A percentile compares a stretch with the other conserved stretches of the same genome.
These are phyloP conservation scores for Poeciliopsis prolifica DNA, from an alignment of 2,113 vertebrate species.

Conservation along the genomic window DNA sequence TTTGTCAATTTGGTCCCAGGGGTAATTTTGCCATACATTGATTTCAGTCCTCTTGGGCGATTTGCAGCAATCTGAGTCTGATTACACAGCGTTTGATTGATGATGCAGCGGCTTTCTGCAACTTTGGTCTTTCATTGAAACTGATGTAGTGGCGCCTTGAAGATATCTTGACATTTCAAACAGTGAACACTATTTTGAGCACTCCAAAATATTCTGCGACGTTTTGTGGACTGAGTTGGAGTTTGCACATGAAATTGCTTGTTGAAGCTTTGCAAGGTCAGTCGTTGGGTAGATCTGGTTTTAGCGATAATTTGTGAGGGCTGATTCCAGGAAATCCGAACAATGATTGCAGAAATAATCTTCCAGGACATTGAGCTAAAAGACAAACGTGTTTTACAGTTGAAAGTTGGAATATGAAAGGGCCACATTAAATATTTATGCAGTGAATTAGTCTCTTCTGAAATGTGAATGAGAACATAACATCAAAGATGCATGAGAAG, in stretches of 20 bases:
- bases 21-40: conserved; percentile 72
- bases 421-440: conserved; percentile 70
- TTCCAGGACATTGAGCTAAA: conserved; percentile 11
- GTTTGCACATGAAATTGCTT: conserved; percentile 20
- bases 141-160: neutral
- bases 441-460: conserved; percentile 66
- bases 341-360: conserved; percentile 28
- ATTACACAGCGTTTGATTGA: conserved; percentile 68
- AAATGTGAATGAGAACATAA: conserved; percentile 65
- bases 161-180: conserved; percentile 1
- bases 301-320: conserved; percentile 35
- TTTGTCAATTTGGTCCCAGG: conserved; percentile 66
- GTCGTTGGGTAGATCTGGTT: conserved; percentile 44
- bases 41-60: conserved; percentile 65
- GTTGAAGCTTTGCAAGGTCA: conserved; percentile 28
- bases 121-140: conserved; percentile 27
- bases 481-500: conserved; percentile 63
- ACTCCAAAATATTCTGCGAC: conserved; percentile 4
- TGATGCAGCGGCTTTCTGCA: conserved; percentile 46
- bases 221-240: neutral
- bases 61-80: conserved; percentile 68
- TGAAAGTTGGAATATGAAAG: conserved; percentile 62
- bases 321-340: conserved; percentile 34
- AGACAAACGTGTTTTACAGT: conserved; percentile 35
- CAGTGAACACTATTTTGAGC: neutral